Evolutionary conservation across 2,113 vertebrate genomes (phyloP).

Genomic region (Orthonyx spaldingii): DNA sequence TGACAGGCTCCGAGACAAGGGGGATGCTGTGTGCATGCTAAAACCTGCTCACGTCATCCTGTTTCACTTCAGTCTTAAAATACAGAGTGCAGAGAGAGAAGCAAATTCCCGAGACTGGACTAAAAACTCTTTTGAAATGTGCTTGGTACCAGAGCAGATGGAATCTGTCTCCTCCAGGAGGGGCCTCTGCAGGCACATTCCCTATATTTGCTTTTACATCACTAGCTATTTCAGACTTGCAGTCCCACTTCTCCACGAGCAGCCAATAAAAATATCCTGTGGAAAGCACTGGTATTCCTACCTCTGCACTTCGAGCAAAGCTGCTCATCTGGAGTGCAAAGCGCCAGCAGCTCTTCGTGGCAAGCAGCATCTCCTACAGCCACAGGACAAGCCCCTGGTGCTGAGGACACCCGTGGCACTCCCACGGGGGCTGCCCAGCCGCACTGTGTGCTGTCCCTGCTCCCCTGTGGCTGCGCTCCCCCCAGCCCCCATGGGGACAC

Average conservation of each 20-base stretch:
- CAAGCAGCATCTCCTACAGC: not conserved
- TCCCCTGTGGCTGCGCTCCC: rapidly evolving
- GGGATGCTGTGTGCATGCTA: not conserved
- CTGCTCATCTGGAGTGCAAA: not conserved
- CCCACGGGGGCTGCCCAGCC: not conserved
- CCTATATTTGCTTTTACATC: not conserved
- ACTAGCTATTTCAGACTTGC: constrained; percentile 28
- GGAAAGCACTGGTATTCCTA: not conserved
- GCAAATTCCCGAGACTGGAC: not conserved
- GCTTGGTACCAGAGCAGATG: constrained; percentile 9
- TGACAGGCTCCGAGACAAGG: rapidly evolving
- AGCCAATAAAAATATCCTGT: constrained; percentile 32
- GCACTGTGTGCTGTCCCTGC: rapidly evolving
- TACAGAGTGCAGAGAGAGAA: not conserved
- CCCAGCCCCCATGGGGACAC: not conserved
- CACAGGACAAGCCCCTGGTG: rapidly evolving
- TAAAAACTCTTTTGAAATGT: not conserved
- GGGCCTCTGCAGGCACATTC: constrained; percentile 5
- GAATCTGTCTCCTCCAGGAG: not conserved
- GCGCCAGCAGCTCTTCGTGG: not conserved
- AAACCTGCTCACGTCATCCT: not conserved
- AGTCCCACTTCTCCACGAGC: not conserved
- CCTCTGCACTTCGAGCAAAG: not conserved
- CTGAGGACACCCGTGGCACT: rapidly evolving
- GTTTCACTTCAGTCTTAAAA: not conserved